phyloP scores from a whole-genome alignment of 1,140 invertebrate species.

The Ptiloglossa arizonensis region DNA sequence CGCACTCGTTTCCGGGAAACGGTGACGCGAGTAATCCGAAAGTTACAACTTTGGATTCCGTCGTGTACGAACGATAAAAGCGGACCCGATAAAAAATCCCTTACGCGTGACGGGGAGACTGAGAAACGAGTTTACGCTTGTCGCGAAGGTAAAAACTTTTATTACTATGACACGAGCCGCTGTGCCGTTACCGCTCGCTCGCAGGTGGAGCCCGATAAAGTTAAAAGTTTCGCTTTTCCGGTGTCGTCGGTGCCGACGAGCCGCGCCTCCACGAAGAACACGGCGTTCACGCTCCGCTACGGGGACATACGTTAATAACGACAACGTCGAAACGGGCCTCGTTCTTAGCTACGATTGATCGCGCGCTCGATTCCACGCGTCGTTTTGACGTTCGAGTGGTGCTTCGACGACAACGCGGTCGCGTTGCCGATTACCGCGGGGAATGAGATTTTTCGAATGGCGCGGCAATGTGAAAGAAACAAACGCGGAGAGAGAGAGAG shows the following conservation, averaged over 20 bases:
- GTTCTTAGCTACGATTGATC: constrained; percentile 18
- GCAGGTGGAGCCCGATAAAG: constrained; percentile 14
- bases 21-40: background rate
- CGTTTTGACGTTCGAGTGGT: background rate
- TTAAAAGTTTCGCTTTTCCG: constrained; percentile 31
- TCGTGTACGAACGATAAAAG: constrained; percentile 2
- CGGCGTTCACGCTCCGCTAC: background rate
- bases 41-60: constrained; percentile 8
- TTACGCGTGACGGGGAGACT: constrained; percentile 9
- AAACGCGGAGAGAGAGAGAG: no score
- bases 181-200: background rate
- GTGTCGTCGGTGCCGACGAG: no score
- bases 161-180: constrained; percentile 20
- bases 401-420: constrained; percentile 33
- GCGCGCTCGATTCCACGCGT: background rate
- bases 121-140: constrained; percentile 9
- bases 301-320: background rate
- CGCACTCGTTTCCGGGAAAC: background rate
- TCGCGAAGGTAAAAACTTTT: constrained; percentile 36
- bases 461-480: no score
- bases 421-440: constrained; percentile 53
- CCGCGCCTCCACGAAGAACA: background rate
- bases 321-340: constrained; percentile 5
- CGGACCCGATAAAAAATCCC: constrained; percentile 7
- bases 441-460: constrained; percentile 65